Evolutionary conservation across 2,797 vertebrate species (phyloP).

Genomic region (Hozukius guyotensis): DNA sequence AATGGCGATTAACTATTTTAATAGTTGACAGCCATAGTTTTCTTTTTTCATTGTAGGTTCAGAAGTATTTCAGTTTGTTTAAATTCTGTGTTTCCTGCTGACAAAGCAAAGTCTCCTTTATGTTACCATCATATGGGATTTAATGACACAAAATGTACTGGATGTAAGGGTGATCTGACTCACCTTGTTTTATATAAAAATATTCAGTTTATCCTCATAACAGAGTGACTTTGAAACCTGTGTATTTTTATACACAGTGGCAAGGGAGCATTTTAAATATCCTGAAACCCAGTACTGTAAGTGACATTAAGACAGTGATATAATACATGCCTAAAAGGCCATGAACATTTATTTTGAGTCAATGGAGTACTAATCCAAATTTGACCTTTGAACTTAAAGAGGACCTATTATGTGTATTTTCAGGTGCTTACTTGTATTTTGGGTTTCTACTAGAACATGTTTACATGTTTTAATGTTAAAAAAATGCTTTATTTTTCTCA

Average conservation of each 20-base stretch:
- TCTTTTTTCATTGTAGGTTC: too few species aligned
- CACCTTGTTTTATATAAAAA: background rate
- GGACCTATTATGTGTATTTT: too few species aligned
- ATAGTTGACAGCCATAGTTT: too few species aligned
- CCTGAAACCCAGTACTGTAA: background rate
- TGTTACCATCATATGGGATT: background rate
- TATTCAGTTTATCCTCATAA: background rate
- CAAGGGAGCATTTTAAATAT: background rate
- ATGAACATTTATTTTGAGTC: background rate
- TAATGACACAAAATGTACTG: background rate
- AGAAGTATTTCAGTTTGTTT: background rate
- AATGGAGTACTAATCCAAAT: background rate
- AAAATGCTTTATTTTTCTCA: too few species aligned
- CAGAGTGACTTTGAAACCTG: constrained; percentile 1
- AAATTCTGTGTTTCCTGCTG: background rate
- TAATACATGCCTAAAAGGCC: background rate
- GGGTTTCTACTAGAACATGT: too few species aligned
- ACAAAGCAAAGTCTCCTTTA: background rate
- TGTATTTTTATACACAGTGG: background rate
- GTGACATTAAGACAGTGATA: background rate
- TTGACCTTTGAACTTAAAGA: background rate
- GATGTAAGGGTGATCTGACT: background rate
- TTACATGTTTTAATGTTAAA: too few species aligned
- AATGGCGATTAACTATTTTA: too few species aligned
- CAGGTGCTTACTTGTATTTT: too few species aligned